Evolutionary conservation across 2,797 vertebrate genomes (phyloP).

Genomic region (Poecilia picta): DNA sequence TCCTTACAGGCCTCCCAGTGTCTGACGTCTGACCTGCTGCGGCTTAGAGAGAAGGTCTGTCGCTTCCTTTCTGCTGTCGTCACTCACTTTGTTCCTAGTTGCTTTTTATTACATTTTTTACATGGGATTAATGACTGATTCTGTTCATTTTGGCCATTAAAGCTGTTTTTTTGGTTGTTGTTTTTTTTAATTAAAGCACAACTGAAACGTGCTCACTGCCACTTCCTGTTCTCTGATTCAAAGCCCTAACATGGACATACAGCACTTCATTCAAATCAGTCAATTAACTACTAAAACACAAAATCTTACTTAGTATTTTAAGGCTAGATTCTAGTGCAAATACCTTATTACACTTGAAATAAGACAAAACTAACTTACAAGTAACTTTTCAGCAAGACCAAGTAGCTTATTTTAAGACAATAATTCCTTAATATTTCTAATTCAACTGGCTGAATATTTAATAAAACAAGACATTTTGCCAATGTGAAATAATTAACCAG

Average conservation of each 20-base stretch:
- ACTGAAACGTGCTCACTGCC: not conserved
- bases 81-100: not conserved
- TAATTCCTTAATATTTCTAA: no score
- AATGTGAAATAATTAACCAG: no score
- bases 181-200: not conserved
- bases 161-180: not conserved
- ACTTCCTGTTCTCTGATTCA: not conserved
- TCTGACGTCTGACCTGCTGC: not conserved
- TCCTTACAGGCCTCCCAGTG: not conserved
- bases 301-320: no score
- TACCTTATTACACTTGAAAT: no score
- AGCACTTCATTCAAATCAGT: not conserved
- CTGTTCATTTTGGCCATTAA: not conserved
- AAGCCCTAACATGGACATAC: no score
- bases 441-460: no score
- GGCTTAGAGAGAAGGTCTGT: not conserved
- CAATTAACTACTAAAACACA: no score
- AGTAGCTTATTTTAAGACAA: no score
- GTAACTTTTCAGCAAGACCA: no score
- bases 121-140: not conserved
- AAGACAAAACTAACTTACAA: no score
- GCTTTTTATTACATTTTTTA: not conserved
- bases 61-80: not conserved
- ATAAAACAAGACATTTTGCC: no score
- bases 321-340: no score